Percentiles rank a stretch among this genome's conserved stretches.
These are phyloP conservation scores for Takifugu ocellatus DNA, from an alignment of 2,797 vertebrate genomes.

Conservation along the genomic window DNA sequence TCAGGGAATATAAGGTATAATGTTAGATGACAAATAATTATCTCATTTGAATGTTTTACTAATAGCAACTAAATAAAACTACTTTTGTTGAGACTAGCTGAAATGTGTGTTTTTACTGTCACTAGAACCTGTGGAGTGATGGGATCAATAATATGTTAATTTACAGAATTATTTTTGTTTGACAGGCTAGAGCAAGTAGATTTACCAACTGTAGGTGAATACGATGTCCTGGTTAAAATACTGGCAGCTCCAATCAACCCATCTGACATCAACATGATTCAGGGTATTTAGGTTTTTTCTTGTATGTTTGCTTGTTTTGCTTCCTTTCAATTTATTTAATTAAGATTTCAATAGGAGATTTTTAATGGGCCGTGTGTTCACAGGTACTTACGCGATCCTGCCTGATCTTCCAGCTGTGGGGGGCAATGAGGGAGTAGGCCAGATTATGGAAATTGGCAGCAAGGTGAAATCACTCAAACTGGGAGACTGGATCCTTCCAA, in stretches of 20 bases:
- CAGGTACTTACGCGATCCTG: constrained; percentile 88
- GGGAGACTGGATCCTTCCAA: constrained; percentile 90
- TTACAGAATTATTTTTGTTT: background rate
- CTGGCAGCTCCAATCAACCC: constrained; percentile 94
- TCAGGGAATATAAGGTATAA: too few relatives aligned
- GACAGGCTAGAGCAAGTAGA: constrained; percentile 81
- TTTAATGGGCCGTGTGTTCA: background rate
- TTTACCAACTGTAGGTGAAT: constrained; percentile 67
- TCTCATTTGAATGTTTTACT: too few relatives aligned
- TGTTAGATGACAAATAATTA: too few relatives aligned
- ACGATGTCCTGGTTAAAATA: constrained; percentile 83
- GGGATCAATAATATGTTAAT: background rate
- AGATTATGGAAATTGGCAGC: constrained; percentile 82
- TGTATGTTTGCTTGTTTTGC: background rate
- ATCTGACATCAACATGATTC: constrained; percentile 94
- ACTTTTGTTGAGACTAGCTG: too few relatives aligned
- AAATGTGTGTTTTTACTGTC: too few relatives aligned
- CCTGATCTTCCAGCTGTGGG: constrained; percentile 86
- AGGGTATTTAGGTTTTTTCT: constrained; percentile 74
- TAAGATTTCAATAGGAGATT: background rate
- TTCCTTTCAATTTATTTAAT: background rate
- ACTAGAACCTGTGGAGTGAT: too few relatives aligned
- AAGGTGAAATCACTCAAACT: constrained; percentile 74
- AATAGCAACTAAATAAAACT: too few relatives aligned
- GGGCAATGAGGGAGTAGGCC: constrained; percentile 91